phyloP scores from a whole-genome alignment of 1,140 invertebrate species.

The Euwallacea similis region DNA sequence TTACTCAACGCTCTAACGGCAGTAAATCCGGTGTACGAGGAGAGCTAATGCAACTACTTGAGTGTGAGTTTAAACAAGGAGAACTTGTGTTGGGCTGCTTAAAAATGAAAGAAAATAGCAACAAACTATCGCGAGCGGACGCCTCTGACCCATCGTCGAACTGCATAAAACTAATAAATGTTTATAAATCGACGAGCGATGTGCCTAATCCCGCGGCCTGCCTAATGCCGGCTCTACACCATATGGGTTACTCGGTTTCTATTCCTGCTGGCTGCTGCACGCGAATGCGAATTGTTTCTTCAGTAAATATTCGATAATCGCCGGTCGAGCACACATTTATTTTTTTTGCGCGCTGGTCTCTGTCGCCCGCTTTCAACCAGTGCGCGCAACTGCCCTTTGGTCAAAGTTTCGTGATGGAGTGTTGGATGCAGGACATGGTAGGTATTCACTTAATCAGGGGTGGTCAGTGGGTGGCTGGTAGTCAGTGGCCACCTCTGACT shows the following conservation, averaged over 20 bases:
- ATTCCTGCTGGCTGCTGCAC: conserved; percentile 17
- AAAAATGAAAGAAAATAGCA: too few relatives aligned
- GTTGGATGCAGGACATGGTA: conserved; percentile 50
- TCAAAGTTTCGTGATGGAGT: conserved; percentile 38
- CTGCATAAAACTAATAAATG: conserved; percentile 19
- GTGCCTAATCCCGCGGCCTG: conserved; percentile 2
- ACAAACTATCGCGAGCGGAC: not conserved
- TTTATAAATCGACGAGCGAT: conserved; percentile 1
- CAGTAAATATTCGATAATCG: conserved; percentile 24
- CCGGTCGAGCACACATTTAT: not conserved
- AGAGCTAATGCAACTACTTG: too few relatives aligned
- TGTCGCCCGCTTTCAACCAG: conserved; percentile 1
- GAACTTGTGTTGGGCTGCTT: too few relatives aligned
- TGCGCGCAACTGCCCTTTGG: not conserved
- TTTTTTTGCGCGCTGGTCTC: not conserved
- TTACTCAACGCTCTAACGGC: too few relatives aligned
- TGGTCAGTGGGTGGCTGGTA: not conserved
- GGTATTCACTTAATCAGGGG: conserved; percentile 17
- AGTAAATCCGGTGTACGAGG: too few relatives aligned
- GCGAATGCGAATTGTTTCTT: conserved; percentile 18
- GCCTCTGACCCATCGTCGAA: conserved; percentile 6
- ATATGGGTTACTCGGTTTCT: conserved; percentile 32
- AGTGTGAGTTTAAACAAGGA: too few relatives aligned
- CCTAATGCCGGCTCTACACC: conserved; percentile 27
- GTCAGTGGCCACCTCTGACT: not conserved